A percentile compares a stretch with the other conserved stretches of the same genome.
Conservation (phyloP, 2,797 vertebrate species). For the Lacerta agilis region DNA sequence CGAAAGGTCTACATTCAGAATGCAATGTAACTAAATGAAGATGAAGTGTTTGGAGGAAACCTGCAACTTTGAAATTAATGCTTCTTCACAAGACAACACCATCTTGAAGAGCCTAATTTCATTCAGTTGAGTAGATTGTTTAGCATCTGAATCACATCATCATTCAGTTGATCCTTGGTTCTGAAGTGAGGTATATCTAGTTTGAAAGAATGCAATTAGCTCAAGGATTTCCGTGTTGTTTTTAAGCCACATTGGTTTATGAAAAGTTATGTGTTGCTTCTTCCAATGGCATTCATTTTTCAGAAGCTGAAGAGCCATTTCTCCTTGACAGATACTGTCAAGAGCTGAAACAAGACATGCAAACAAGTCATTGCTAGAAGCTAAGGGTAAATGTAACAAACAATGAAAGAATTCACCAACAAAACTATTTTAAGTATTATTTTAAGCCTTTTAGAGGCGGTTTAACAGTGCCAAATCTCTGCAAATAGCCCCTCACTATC, state of each 20-base stretch:
- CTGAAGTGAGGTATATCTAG: neutral
- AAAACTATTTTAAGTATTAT: neutral
- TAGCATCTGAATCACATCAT: neutral
- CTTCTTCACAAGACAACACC: conserved; percentile 22
- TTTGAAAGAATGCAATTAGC: conserved; percentile 10
- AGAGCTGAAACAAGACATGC: conserved; percentile 52
- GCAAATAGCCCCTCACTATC: conserved; percentile 1
- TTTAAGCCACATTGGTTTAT: conserved; percentile 37
- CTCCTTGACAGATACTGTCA: conserved; percentile 53
- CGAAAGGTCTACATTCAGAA: neutral
- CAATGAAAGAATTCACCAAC: neutral
- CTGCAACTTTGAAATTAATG: neutral
- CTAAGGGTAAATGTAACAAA: neutral
- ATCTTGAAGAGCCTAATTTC: conserved; percentile 24
- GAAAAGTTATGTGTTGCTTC: conserved; percentile 36
- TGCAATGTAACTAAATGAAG: neutral
- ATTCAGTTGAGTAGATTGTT: conserved; percentile 16
- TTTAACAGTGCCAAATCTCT: neutral
- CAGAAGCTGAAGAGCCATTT: conserved; percentile 64
- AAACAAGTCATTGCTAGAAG: neutral
- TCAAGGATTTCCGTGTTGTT: conserved; percentile 39
- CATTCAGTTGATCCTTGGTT: neutral
- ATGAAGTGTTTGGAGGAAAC: conserved; percentile 1
- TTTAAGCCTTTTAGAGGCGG: neutral
- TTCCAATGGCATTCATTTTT: conserved; percentile 39